Percentiles rank a stretch among this genome's conserved stretches.
These are phyloP conservation scores for Clarias pachynema DNA, from an alignment of 2,797 vertebrate species.

Conservation along the genomic window DNA sequence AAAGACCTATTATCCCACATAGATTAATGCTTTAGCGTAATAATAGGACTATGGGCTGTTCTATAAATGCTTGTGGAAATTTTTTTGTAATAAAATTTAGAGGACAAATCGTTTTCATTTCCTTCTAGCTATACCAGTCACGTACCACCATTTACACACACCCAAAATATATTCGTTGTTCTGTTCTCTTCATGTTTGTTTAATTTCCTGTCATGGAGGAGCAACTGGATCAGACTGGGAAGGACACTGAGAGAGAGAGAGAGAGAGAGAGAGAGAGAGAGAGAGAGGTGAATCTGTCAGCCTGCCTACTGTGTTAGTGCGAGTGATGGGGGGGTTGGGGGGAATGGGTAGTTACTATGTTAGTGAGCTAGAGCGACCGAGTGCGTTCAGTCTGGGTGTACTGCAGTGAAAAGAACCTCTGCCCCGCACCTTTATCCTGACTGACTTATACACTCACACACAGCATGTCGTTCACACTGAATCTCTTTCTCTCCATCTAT, in stretches of 20 bases:
- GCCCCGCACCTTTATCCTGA: constrained; percentile 45
- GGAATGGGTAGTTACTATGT: constrained; percentile 20
- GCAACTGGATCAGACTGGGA: constrained; percentile 21
- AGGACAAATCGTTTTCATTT: neutral
- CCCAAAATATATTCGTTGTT: neutral
- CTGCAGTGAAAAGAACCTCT: constrained; percentile 43
- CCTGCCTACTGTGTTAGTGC: constrained; percentile 15
- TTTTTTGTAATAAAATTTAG: neutral
- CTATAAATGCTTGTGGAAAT: neutral
- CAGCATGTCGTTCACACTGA: constrained; percentile 30
- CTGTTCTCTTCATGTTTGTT: neutral
- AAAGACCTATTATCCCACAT: constrained; percentile 16
- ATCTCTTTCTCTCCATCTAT: constrained; percentile 39
- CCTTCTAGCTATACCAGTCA: neutral
- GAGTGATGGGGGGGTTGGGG: neutral
- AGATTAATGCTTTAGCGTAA: neutral
- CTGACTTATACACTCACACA: constrained; percentile 33
- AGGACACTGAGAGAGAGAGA: neutral
- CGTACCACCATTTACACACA: neutral
- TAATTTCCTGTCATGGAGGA: neutral
- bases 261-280: neutral
- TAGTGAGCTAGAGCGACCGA: constrained; percentile 31
- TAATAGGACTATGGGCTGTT: constrained; percentile 8
- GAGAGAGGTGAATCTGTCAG: constrained; percentile 42
- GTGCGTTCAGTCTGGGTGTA: constrained; percentile 19